Conservation (phyloP, 2,797 vertebrate genomes). For the Phaenicophaeus curvirostris region DNA sequence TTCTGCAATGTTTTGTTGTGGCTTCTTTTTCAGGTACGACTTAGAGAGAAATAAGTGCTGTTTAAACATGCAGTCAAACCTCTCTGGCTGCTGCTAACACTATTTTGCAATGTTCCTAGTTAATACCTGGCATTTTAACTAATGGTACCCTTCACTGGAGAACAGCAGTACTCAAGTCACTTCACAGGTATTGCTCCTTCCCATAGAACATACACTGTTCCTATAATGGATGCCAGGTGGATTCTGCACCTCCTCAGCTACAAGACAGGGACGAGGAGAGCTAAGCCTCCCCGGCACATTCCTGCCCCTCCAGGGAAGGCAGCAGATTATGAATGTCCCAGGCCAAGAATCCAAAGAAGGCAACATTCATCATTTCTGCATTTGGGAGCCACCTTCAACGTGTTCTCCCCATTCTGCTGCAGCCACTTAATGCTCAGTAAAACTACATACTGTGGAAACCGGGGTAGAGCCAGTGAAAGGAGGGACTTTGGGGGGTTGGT, state of each 20-base stretch:
- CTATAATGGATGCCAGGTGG: not conserved
- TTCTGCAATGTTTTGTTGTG: accelerated
- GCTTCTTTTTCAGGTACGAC: not conserved
- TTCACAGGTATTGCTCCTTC: not conserved
- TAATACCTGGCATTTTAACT: not conserved
- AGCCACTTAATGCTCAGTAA: not conserved
- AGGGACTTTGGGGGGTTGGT: accelerated
- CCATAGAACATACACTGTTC: not conserved
- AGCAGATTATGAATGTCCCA: not conserved
- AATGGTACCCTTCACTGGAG: not conserved
- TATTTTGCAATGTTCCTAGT: not conserved
- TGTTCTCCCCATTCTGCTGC: not conserved
- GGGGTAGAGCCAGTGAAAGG: not conserved
- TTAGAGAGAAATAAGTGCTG: not conserved
- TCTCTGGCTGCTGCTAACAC: not conserved
- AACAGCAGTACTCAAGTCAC: not conserved
- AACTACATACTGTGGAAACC: accelerated
- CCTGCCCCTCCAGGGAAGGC: not conserved
- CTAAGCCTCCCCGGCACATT: not conserved
- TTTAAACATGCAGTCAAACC: not conserved
- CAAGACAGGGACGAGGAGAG: not conserved
- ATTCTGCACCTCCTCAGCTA: not conserved
- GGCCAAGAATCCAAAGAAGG: not conserved
- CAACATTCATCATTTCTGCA: not conserved
- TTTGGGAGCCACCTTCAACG: not conserved